These are phyloP conservation scores for Rhagonycha fulva DNA, from an alignment of 2,888 invertebrate species.

Conservation along the genomic window DNA sequence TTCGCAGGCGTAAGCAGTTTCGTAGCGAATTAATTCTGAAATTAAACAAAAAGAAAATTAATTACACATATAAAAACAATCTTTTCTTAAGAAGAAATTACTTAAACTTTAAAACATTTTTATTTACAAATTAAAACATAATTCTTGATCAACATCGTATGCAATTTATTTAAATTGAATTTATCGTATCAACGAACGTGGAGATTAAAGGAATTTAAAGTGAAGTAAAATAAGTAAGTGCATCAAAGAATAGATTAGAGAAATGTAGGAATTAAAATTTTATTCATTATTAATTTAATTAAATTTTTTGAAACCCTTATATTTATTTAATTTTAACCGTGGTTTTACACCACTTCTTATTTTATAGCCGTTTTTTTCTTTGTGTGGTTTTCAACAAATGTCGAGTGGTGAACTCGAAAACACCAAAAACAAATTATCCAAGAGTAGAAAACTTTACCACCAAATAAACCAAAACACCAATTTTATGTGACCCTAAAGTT, in stretches of 20 bases:
- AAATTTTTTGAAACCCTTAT: not conserved
- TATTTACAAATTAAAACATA: too few relatives aligned
- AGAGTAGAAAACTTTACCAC: not conserved
- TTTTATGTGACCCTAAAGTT: not conserved
- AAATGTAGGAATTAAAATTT: not conserved
- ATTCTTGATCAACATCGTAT: not conserved
- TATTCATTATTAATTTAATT: not conserved
- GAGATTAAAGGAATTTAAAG: not conserved
- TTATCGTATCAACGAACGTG: not conserved
- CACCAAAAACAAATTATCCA: not conserved
- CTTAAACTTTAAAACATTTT: too few relatives aligned
- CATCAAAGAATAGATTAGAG: not conserved
- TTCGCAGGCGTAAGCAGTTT: slow-evolving; percentile 93
- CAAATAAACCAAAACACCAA: not conserved
- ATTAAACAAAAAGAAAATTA: slow-evolving; percentile 38
- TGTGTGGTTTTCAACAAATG: not conserved
- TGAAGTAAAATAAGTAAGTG: not conserved
- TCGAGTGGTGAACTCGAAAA: not conserved
- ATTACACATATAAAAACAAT: not conserved
- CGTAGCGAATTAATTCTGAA: slow-evolving; percentile 79
- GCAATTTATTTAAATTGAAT: too few relatives aligned
- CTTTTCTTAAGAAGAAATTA: not conserved
- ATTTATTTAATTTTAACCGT: not conserved
- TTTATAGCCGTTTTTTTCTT: not conserved
- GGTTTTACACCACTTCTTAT: not conserved